Evolutionary conservation across 1,140 invertebrate genomes (phyloP).

Genomic region (Zaprionus ghesquierei): DNA sequence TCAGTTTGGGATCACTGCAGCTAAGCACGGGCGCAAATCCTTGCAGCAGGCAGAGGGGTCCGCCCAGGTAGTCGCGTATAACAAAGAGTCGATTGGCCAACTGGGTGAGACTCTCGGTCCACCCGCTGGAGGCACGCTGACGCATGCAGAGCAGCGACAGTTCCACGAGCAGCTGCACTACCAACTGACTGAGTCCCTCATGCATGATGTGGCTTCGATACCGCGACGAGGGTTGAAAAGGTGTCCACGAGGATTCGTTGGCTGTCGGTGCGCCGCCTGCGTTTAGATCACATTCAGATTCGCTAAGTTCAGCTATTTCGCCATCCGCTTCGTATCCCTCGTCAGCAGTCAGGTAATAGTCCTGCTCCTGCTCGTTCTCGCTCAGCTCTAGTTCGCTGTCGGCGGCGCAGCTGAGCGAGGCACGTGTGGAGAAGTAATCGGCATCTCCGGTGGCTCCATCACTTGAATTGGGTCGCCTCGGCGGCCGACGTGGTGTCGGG

Average conservation of each 20-base stretch:
- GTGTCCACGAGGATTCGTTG: conserved; percentile 64
- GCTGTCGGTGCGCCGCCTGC: background rate
- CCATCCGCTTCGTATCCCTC: conserved; percentile 82
- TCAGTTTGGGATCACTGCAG: conserved; percentile 64
- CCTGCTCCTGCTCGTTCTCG: conserved; percentile 66
- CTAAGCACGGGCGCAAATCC: conserved; percentile 70
- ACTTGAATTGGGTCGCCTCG: conserved; percentile 45
- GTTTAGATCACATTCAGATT: conserved; percentile 63
- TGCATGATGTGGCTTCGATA: conserved; percentile 75
- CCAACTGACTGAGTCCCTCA: conserved; percentile 72
- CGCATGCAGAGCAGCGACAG: conserved; percentile 62
- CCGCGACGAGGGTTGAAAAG: conserved; percentile 73
- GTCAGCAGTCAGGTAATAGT: conserved; percentile 74
- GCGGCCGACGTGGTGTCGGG: conserved; percentile 32
- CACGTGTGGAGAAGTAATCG: conserved; percentile 72
- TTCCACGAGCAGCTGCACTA: conserved; percentile 78
- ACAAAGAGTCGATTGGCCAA: conserved; percentile 72
- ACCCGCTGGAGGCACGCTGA: conserved; percentile 59
- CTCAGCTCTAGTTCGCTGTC: conserved; percentile 77
- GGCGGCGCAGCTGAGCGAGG: conserved; percentile 68
- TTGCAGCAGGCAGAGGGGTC: conserved; percentile 67
- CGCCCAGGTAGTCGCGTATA: conserved; percentile 74
- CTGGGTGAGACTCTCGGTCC: conserved; percentile 74
- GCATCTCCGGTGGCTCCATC: conserved; percentile 60
- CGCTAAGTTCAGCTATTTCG: conserved; percentile 70